These are phyloP conservation scores for Pholis gunnellus DNA, from an alignment of 2,113 vertebrate species.

Conservation along the genomic window DNA sequence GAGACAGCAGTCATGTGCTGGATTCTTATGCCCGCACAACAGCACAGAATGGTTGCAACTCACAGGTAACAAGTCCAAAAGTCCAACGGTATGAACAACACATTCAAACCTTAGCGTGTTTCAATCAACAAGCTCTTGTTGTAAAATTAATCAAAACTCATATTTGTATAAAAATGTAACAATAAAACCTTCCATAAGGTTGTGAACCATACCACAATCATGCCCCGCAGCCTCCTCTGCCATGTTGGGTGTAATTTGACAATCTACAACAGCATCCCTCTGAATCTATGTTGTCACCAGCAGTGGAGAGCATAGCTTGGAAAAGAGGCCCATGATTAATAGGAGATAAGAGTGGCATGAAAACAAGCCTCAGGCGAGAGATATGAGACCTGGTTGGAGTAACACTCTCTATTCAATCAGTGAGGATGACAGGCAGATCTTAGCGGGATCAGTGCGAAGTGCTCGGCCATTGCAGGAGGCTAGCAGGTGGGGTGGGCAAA, in stretches of 20 bases:
- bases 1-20: conserved; percentile 59
- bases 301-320: conserved; percentile 49
- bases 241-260: conserved; percentile 69
- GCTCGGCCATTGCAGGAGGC: conserved; percentile 59
- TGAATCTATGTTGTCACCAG: conserved; percentile 74
- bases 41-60: conserved; percentile 55
- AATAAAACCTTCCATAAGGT: conserved; percentile 14
- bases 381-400: conserved; percentile 57
- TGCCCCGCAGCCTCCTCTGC: neutral
- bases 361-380: conserved; percentile 58
- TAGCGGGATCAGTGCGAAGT: conserved; percentile 68
- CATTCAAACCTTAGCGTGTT: conserved; percentile 24
- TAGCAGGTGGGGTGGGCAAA: conserved; percentile 60
- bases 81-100: conserved; percentile 19
- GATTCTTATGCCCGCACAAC: conserved; percentile 61
- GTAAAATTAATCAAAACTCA: neutral
- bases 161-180: neutral
- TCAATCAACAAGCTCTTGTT: neutral
- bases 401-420: conserved; percentile 66
- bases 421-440: conserved; percentile 64
- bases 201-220: conserved; percentile 6
- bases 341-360: conserved; percentile 60
- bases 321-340: conserved; percentile 69
- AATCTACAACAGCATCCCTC: conserved; percentile 68
- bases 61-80: conserved; percentile 37